Evolutionary conservation across 2,888 invertebrate genomes (phyloP).

Genomic region (Frankliniella intonsa): DNA sequence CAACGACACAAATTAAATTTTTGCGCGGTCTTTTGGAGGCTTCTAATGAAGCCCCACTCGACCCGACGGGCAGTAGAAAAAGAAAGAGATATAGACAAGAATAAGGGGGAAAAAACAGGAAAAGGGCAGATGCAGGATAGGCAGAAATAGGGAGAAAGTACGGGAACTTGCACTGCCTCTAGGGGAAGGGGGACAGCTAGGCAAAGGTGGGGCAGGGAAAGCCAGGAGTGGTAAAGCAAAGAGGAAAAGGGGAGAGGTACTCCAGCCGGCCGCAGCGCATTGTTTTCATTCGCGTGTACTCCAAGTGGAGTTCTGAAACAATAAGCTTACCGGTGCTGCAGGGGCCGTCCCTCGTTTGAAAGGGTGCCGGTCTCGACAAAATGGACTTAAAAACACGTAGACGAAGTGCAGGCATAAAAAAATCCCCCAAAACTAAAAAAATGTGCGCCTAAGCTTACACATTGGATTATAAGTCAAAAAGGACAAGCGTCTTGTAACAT

Average conservation of each 20-base stretch:
- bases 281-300: constrained; percentile 20
- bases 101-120: no score
- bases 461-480: no score
- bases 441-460: no score
- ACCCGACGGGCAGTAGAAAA: background rate
- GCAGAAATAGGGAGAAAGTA: no score
- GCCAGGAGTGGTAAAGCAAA: background rate
- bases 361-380: background rate
- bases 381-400: no score
- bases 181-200: no score
- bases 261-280: background rate
- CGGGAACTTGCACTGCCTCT: no score
- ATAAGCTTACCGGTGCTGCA: background rate
- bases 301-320: constrained; percentile 15
- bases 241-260: background rate
- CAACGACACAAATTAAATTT: background rate
- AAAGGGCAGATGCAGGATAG: no score
- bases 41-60: constrained; percentile 22
- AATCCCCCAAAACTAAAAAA: no score
- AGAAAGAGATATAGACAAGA: background rate
- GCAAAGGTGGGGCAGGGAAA: background rate
- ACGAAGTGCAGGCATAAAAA: no score
- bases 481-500: no score
- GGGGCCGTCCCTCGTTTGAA: background rate
- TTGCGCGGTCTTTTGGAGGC: background rate